A percentile compares a stretch with the other conserved stretches of the same genome.
phyloP scores from a whole-genome alignment of 2,888 invertebrate genomes.

The Nomada hirtipes region DNA sequence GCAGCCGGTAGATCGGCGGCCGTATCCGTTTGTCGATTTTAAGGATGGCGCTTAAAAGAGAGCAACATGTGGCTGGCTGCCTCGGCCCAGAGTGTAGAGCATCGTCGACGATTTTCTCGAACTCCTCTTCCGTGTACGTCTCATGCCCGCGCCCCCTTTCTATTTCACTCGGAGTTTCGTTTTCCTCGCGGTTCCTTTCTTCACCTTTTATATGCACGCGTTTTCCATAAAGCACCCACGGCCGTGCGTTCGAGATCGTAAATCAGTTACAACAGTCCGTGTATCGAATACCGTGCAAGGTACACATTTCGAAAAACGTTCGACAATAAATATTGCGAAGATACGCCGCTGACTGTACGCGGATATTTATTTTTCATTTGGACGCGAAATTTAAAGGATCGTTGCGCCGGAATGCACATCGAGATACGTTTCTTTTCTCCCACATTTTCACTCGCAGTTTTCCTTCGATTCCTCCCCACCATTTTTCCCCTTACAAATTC shows the following conservation, averaged over 20 bases:
- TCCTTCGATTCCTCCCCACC: too few species aligned
- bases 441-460: too few species aligned
- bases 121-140: constrained; percentile 8
- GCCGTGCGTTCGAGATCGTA: constrained; percentile 25
- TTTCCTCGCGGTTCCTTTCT: constrained; percentile 22
- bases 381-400: neutral
- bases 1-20: constrained; percentile 55
- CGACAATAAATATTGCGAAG: constrained; percentile 31
- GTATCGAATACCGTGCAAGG: constrained; percentile 37
- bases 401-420: neutral
- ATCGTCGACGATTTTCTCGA: constrained; percentile 49
- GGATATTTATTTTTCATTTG: constrained; percentile 15
- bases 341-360: neutral
- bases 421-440: neutral
- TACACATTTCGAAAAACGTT: constrained; percentile 4
- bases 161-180: constrained; percentile 39
- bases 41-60: constrained; percentile 70
- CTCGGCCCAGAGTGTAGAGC: constrained; percentile 38
- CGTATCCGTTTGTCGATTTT: constrained; percentile 70
- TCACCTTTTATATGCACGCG: constrained; percentile 28
- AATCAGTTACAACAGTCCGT: constrained; percentile 43
- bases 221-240: constrained; percentile 35
- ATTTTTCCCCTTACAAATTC: neutral
- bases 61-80: constrained; percentile 73
- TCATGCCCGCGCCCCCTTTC: constrained; percentile 7